Percentiles rank a stretch among this genome's conserved stretches.
These are phyloP conservation scores for Cantharis lateralis DNA, from an alignment of 2,888 invertebrate genomes.

Conservation along the genomic window DNA sequence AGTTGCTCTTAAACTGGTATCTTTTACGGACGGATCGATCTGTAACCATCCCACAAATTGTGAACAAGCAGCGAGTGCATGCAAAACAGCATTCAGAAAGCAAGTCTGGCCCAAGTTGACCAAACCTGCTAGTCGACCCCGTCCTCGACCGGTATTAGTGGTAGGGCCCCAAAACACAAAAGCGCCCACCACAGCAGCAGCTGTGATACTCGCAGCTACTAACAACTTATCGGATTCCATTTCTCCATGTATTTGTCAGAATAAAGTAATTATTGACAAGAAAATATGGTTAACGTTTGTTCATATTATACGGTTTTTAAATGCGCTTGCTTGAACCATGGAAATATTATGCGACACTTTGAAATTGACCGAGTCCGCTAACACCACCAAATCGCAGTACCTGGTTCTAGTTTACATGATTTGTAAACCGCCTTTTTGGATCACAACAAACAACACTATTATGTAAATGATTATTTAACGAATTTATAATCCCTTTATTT, in stretches of 20 bases:
- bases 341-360: neutral
- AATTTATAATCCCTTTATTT: neutral
- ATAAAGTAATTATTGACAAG: neutral
- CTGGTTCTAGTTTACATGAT: neutral
- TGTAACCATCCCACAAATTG: conserved; percentile 83
- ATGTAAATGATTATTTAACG: neutral
- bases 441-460: neutral
- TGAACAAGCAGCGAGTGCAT: conserved; percentile 87
- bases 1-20: conserved; percentile 75
- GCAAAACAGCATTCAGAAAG: conserved; percentile 89
- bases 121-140: conserved; percentile 81
- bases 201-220: conserved; percentile 79
- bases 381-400: neutral
- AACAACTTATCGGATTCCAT: conserved; percentile 79
- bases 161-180: conserved; percentile 84
- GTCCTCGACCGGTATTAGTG: conserved; percentile 59
- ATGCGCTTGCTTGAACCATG: neutral
- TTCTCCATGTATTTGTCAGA: neutral
- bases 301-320: neutral
- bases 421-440: neutral
- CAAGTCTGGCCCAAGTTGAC: conserved; percentile 92
- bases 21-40: conserved; percentile 64
- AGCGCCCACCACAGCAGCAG: conserved; percentile 80
- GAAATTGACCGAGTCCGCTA: neutral
- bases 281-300: neutral